Evolutionary conservation across 2,888 invertebrate species (phyloP).

Genomic region (Exephanes ischioxanthus): DNA sequence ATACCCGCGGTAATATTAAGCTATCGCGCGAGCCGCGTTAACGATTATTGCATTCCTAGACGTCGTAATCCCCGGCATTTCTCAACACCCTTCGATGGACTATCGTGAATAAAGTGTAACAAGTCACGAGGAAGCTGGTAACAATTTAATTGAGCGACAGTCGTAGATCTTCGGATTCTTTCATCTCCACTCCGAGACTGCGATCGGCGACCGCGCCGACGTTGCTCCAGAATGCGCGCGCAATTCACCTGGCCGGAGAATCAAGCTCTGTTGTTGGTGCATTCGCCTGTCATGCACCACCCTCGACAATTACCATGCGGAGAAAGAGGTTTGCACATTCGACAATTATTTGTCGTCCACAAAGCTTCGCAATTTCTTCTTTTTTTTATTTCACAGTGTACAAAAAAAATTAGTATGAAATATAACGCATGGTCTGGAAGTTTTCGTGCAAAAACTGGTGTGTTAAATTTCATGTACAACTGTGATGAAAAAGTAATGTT

Average conservation of each 20-base stretch:
- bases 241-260: slow-evolving; percentile 32
- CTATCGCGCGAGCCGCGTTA: neutral
- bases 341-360: slow-evolving; percentile 27
- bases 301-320: slow-evolving; percentile 29
- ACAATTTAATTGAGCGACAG: slow-evolving; percentile 21
- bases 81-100: neutral
- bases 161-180: slow-evolving; percentile 1
- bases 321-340: slow-evolving; percentile 20
- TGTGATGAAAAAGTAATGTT: no score
- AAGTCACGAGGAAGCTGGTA: neutral
- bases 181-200: neutral
- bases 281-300: slow-evolving; percentile 33
- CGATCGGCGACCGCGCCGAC: neutral
- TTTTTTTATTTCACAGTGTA: no score
- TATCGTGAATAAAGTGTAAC: neutral
- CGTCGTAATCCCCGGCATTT: neutral
- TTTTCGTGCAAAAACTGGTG: no score
- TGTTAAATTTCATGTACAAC: no score
- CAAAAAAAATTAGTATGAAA: no score
- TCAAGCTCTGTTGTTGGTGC: slow-evolving; percentile 26
- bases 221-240: slow-evolving; percentile 12
- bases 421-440: no score
- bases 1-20: slow-evolving; percentile 17
- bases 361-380: no score
- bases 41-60: slow-evolving; percentile 39